These are phyloP conservation scores for Pristionchus japonicus DNA, from an alignment of 2,888 invertebrate species.

Conservation along the genomic window DNA sequence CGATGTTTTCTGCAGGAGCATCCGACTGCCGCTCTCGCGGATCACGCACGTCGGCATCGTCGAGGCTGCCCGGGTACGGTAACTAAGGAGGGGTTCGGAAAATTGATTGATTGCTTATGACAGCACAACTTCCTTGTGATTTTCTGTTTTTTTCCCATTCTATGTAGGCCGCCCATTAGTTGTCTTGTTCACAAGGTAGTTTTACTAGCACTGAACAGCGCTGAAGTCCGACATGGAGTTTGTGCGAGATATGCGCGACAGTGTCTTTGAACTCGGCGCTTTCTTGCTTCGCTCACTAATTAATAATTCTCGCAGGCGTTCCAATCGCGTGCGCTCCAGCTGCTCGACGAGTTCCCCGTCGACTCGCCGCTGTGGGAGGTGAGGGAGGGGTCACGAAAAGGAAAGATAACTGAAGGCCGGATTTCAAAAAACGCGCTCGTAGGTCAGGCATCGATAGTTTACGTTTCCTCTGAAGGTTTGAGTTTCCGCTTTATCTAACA, in stretches of 20 bases:
- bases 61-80: constrained; percentile 38
- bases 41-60: constrained; percentile 42
- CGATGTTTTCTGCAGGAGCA: neutral
- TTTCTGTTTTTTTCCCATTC: too few relatives aligned
- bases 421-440: too few relatives aligned
- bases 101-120: neutral
- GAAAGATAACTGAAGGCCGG: neutral
- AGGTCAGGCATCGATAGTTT: too few relatives aligned
- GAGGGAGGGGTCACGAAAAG: neutral
- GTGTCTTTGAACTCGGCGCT: too few relatives aligned
- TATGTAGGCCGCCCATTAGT: too few relatives aligned
- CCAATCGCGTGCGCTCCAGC: constrained; percentile 20
- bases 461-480: too few relatives aligned
- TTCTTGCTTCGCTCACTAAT: neutral
- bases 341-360: constrained; percentile 37
- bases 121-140: neutral
- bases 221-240: too few relatives aligned
- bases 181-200: too few relatives aligned
- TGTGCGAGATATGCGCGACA: too few relatives aligned
- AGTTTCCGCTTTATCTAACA: too few relatives aligned
- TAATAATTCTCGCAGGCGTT: neutral
- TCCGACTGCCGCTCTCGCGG: constrained; percentile 39
- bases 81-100: neutral
- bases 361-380: constrained; percentile 43
- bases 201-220: too few relatives aligned